These are phyloP conservation scores for Drosophila littoralis DNA, from an alignment of 1,140 invertebrate genomes.

Conservation along the genomic window DNA sequence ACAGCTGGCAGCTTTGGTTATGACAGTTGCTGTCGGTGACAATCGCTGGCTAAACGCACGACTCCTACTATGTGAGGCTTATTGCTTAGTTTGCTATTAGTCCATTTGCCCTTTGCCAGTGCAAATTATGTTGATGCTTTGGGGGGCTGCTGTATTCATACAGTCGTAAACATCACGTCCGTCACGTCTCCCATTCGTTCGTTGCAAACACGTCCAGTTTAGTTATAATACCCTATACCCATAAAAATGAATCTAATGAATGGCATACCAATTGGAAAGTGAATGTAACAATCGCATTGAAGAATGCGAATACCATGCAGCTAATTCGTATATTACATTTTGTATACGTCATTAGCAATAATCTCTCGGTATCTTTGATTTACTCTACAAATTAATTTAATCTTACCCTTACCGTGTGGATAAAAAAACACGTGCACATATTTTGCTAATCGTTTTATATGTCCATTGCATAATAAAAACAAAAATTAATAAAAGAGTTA, in stretches of 20 bases:
- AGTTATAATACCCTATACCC: constrained; percentile 18
- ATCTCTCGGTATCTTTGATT: too few relatives aligned
- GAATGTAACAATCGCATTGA: not conserved
- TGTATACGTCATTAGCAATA: not conserved
- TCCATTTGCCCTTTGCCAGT: constrained; percentile 43
- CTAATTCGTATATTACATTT: not conserved
- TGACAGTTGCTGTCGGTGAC: constrained; percentile 23
- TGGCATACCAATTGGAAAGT: not conserved
- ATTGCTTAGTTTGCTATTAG: constrained; percentile 59
- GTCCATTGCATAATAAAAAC: too few relatives aligned
- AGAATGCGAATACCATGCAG: not conserved
- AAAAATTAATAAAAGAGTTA: too few relatives aligned
- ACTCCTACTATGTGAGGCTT: constrained; percentile 16
- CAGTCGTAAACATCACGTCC: constrained; percentile 75
- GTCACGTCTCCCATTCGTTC: constrained; percentile 68
- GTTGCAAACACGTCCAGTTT: constrained; percentile 55
- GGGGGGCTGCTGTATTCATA: constrained; percentile 45
- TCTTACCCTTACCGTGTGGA: too few relatives aligned
- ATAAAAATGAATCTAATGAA: not conserved
- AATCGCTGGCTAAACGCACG: constrained; percentile 26
- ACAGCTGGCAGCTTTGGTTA: not conserved
- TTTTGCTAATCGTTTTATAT: too few relatives aligned
- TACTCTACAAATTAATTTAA: too few relatives aligned
- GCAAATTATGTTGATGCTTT: constrained; percentile 53
- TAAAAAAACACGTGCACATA: too few relatives aligned